Evolutionary conservation across 2,797 vertebrate species (phyloP).

Genomic region (Epinephelus awoara): DNA sequence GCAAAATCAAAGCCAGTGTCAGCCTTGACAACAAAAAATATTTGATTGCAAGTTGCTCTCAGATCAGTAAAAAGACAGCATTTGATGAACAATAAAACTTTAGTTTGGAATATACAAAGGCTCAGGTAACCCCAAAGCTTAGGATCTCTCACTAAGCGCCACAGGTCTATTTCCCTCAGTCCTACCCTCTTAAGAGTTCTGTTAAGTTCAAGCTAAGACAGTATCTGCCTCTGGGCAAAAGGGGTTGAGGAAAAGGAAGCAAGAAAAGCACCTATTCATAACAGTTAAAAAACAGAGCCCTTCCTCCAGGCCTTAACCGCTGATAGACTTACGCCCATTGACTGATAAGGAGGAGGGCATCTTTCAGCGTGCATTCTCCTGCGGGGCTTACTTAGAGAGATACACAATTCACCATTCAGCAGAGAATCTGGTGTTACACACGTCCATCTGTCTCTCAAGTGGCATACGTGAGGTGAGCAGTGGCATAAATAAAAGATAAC

Average conservation of each 20-base stretch:
- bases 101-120: slow-evolving; percentile 2
- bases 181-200: slow-evolving; percentile 31
- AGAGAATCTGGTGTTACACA: slow-evolving; percentile 66
- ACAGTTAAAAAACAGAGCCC: slow-evolving; percentile 77
- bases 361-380: slow-evolving; percentile 83
- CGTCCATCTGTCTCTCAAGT: slow-evolving; percentile 66
- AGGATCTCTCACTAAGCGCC: slow-evolving; percentile 6
- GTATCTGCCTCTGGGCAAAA: slow-evolving; percentile 64
- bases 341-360: slow-evolving; percentile 82
- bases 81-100: not conserved
- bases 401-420: slow-evolving; percentile 74
- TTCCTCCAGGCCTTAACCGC: slow-evolving; percentile 76
- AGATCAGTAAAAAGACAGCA: not conserved
- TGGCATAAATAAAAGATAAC: slow-evolving; percentile 75
- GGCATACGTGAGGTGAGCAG: slow-evolving; percentile 49
- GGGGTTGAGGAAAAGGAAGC: slow-evolving; percentile 74
- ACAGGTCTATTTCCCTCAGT: slow-evolving; percentile 27
- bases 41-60: not conserved
- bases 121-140: not conserved
- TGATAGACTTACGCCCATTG: slow-evolving; percentile 84
- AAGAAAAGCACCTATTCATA: slow-evolving; percentile 85
- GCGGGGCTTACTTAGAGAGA: slow-evolving; percentile 77
- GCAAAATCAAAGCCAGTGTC: not conserved
- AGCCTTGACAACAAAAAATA: not conserved
- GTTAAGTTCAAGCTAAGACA: slow-evolving; percentile 59